Evolutionary conservation across 2,113 vertebrate species (phyloP), one percentile per base, ranked within the genome.

Genomic region (Syngnathus scovelli): DNA sequence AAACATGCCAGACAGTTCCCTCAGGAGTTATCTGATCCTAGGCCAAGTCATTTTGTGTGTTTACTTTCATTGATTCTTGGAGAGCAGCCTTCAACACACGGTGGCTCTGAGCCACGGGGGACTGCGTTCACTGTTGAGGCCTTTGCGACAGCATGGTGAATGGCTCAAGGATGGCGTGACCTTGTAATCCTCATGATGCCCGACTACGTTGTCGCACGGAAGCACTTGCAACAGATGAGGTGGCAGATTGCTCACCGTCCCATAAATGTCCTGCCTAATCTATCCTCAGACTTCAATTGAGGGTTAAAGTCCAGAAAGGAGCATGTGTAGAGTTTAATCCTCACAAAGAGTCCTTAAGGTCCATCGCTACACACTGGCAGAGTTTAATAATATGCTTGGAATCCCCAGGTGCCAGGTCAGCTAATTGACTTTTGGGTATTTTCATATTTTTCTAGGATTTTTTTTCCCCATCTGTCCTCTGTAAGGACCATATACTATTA

Each of bases 141-240:
- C 23, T 55, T 55, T 61, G 27, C 16, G 61, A 64, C 74, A 74
- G 75, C 65, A 64, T 73, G 73, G 46, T 49, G 56, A 63, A 48
- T 63, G 64, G 60, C 49, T 69, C 70, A 66, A 46, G 48, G 74
- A 74, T 49, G 70, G 64, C 67, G 37, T 52, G 49, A 83, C 69
- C 69, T 64, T 16, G 18, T 73, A 83, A 81, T 84, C 78, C 70
- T 74, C 75, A 36, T 3, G 1, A 66, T 72, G 70, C 64, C 66
- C 56, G 27, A 67, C 71, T 79, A 62, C 62, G 62, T 27, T 73
- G 64, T 52, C 7, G 6, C 68, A 74, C 74, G 66, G 76, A 85
- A 21, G 61, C 27, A 56, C 49, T n/a, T 65, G 51, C 44, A 6
- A n/a, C 46, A 67, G 60, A 67, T 41, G 27, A 64, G 61, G 44